phyloP scores from a whole-genome alignment of 2,113 vertebrate species.

The Camelus bactrianus region DNA sequence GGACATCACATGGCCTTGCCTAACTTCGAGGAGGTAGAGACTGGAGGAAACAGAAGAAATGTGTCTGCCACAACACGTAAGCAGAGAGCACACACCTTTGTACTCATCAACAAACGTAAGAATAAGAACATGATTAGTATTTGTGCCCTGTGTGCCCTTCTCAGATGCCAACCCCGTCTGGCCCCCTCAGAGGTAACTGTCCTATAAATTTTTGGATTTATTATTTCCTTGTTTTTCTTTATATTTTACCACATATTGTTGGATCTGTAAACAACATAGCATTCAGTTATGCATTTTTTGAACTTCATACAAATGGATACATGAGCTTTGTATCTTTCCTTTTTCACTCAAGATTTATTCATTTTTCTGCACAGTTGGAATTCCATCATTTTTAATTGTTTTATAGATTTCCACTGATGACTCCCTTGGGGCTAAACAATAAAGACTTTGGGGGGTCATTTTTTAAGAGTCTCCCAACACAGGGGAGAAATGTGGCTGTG shows the following conservation, averaged over 20 bases:
- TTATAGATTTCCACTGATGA: constrained; percentile 7
- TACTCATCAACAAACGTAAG: background rate
- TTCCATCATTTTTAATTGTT: constrained; percentile 32
- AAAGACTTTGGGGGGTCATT: background rate
- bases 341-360: background rate
- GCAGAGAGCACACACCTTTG: background rate
- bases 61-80: background rate
- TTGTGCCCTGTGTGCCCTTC: background rate
- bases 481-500: background rate
- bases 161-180: background rate
- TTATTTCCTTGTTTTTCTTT: background rate
- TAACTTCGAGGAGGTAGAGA: background rate
- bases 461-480: constrained; percentile 8
- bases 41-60: background rate
- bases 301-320: background rate
- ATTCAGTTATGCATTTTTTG: background rate
- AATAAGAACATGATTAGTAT: background rate
- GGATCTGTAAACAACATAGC: background rate
- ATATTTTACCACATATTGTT: background rate
- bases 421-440: background rate
- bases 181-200: background rate
- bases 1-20: background rate
- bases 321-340: constrained; percentile 12
- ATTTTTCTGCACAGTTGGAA: background rate
- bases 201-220: background rate